These are phyloP conservation scores for Nebria brevicollis DNA, from an alignment of 2,888 invertebrate species.

Conservation along the genomic window DNA sequence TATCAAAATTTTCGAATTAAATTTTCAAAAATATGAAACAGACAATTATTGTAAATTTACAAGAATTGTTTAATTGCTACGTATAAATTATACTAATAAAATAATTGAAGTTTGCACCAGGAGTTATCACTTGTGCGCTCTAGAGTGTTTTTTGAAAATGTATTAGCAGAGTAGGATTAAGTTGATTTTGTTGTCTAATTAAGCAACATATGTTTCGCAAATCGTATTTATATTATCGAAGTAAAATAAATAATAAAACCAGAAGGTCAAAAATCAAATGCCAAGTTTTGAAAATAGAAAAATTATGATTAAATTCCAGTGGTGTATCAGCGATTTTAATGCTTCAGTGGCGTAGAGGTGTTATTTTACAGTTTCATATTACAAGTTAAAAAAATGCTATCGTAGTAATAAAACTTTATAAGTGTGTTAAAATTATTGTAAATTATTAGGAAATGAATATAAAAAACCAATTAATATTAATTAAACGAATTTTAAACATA, in stretches of 20 bases:
- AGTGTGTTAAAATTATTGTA: neutral
- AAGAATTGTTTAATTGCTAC: too few relatives aligned
- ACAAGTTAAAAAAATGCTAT: neutral
- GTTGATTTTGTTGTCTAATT: neutral
- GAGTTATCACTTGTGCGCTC: neutral
- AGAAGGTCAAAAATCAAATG: neutral
- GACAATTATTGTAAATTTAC: too few relatives aligned
- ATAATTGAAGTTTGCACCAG: neutral
- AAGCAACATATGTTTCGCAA: neutral
- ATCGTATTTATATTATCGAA: neutral
- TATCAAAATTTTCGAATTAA: neutral
- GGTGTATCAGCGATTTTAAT: constrained; percentile 1
- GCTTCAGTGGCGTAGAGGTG: neutral
- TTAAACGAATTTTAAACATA: too few relatives aligned
- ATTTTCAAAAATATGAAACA: too few relatives aligned
- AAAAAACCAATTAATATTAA: too few relatives aligned
- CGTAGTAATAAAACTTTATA: neutral
- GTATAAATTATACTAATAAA: too few relatives aligned
- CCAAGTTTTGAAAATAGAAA: neutral
- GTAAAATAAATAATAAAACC: neutral
- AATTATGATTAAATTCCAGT: neutral
- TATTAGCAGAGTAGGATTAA: neutral
- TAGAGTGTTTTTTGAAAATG: neutral
- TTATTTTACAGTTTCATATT: neutral
- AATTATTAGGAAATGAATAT: too few relatives aligned